Evolutionary conservation across 2,113 vertebrate genomes (phyloP), one percentile per base, ranked within the genome.

Genomic region (Riparia riparia): DNA sequence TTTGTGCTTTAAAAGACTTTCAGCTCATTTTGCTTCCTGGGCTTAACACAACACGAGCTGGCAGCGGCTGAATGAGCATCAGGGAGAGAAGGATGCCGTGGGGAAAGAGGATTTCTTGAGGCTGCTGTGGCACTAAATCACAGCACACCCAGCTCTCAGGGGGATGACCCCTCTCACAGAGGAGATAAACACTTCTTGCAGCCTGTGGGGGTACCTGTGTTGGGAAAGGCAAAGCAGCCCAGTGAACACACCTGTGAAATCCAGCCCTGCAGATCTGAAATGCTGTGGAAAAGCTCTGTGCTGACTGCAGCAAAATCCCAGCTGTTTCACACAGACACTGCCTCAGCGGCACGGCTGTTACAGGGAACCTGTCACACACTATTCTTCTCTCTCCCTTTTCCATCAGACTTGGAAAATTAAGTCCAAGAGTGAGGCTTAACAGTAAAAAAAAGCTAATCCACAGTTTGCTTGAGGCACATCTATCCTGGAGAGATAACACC

Each of bases 151-250:
- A 5, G 41, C 8, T 1, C 44, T 57, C 34, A 4, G 47, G 21
- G 37, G 63, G 79, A 72, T 41, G 57, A 31, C 32, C 37, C 17
- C 22, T 69, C 61, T 72, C 8, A 18, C 8, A 29, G 24, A 68
- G 45, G 47, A 56, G 34, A 44, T 21, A n/a, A 68, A 41, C 54
- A 16, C 26, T 32, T 26, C 57, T n/a, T 66, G 63, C 47, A 83
- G 61, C 41, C 47, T 19, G 21, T 28, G 37, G 37, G 29, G n/a
- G 7, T 49, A 45, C 47, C 61, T 47, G 47, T 8, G 39, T 13
- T 47, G 19, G 0, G 0, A 61, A 18, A 0, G 1, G 50, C 72
- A 53, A 28, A 47, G 7, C 0, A 1, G 44, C 37, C 34, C 66
- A 25, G 8, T 1, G 31, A 57, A 8, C 20, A 78, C 34, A 63